phyloP scores from a whole-genome alignment of 2,113 vertebrate genomes.

The Mionectes macconnelli region DNA sequence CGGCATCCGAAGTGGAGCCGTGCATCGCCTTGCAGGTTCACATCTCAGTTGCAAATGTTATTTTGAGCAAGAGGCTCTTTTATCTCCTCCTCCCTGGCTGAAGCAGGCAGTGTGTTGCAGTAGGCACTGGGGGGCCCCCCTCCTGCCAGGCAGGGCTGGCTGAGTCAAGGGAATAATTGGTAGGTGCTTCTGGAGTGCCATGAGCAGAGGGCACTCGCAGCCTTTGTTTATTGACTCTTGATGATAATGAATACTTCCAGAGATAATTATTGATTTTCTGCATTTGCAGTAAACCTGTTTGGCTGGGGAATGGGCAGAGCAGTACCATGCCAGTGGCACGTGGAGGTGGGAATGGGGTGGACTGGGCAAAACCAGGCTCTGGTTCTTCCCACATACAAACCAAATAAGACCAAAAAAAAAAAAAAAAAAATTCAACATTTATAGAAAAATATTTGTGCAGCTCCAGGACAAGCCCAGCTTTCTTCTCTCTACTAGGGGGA shows the following conservation, averaged over 20 bases:
- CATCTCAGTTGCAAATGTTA: neutral
- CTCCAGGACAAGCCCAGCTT: neutral
- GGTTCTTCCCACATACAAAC: neutral
- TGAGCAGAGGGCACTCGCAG: conserved; percentile 2
- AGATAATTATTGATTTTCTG: conserved; percentile 24
- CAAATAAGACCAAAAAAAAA: neutral
- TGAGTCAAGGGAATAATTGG: conserved; percentile 20
- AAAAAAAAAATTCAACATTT: neutral
- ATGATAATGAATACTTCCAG: conserved; percentile 19
- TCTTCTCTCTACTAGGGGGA: neutral
- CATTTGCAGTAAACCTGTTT: neutral
- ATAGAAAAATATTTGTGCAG: neutral
- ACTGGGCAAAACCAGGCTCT: neutral
- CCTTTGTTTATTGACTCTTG: conserved; percentile 44
- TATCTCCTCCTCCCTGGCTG: neutral
- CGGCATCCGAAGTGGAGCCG: fast-evolving
- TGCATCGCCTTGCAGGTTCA: neutral
- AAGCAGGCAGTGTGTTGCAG: neutral
- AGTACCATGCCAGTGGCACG: fast-evolving
- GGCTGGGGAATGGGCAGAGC: neutral
- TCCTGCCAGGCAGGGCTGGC: neutral
- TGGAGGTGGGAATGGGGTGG: neutral
- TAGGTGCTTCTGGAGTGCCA: conserved; percentile 20
- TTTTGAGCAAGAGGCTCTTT: neutral
- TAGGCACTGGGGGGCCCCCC: neutral